Percentiles rank a stretch among this genome's conserved stretches.
phyloP scores from a whole-genome alignment of 2,113 vertebrate species.

The Sterrhoptilus dennistouni region DNA sequence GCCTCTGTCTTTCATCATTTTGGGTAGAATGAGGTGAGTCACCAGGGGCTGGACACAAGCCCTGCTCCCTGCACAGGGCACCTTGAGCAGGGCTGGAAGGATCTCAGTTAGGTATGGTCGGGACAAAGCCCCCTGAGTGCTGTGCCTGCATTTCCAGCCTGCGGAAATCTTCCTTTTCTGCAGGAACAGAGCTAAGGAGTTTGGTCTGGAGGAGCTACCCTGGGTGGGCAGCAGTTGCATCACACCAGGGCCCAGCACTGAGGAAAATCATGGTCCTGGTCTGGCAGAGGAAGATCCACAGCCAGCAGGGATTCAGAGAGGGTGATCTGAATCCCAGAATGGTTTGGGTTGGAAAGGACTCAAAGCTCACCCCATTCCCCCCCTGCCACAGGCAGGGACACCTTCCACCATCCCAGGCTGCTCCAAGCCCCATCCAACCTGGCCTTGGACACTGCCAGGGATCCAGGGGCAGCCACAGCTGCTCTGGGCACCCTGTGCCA shows the following conservation, averaged over 20 bases:
- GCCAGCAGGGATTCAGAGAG: neutral
- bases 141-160: neutral
- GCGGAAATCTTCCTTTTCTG: neutral
- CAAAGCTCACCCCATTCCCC: accelerated
- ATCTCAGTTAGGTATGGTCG: accelerated
- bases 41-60: neutral
- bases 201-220: neutral
- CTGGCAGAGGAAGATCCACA: neutral
- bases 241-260: neutral
- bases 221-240: accelerated
- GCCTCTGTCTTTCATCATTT: neutral
- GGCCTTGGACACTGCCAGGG: neutral
- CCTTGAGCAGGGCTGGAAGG: accelerated
- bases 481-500: neutral
- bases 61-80: neutral
- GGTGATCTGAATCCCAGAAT: neutral
- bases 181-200: neutral
- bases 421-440: neutral
- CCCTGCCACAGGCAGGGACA: neutral
- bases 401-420: accelerated
- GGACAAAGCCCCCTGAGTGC: neutral
- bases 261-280: neutral
- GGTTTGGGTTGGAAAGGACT: neutral
- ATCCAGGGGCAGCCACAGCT: neutral
- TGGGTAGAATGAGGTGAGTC: neutral